Base-by-base conservation (phyloP, 1,140 invertebrate species). In the Anoplolepis gracilipes region DNA sequence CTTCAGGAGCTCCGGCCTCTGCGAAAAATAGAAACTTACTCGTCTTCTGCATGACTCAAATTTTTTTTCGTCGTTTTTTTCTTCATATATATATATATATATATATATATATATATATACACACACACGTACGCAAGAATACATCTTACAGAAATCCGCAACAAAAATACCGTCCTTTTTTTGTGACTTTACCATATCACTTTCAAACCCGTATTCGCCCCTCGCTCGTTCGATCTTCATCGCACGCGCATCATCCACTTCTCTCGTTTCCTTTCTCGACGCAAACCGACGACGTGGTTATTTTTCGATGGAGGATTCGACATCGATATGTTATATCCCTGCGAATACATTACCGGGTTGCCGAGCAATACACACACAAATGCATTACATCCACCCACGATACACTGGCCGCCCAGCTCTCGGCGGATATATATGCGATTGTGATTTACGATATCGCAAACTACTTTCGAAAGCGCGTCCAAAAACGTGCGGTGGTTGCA, bases 381-480 rank as follows among this genome's bases (percentile, higher is more conserved):
- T 90, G 88, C 90, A 88, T 88, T 90, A 87, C 87, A 46, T 73
- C 72, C 76, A 61, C 76, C 55, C 82, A 39, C 70, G 28, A 55
- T 69, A 49, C 67, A 28, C 59, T 30, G 39, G 30, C 61, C 69
- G 70, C 57, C 75, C 19, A n/a, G 49, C 39, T 42, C 49, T 85
- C 70, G 76, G 55, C 72, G 42, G 77, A 65, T 84, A 59, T 85
- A 67, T 84, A 19, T 28, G 19, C 64, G 46, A 64, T 69, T 49
- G 76, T 91, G 90, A 91, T 92, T 92, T 91, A 91, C 90, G 86
- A 91, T 85, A 88, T 90, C 84, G 77, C 90, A 70, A 88, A 87
- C 86, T 84, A 86, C 85, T 90, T 87, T 78, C 76, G 79, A 87
- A 85, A 76, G 67, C 62, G 70, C 84, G 64, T 55, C 70, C 67